These are phyloP conservation scores for Platycnemis pennipes DNA, from an alignment of 2,888 invertebrate species.

Conservation along the genomic window DNA sequence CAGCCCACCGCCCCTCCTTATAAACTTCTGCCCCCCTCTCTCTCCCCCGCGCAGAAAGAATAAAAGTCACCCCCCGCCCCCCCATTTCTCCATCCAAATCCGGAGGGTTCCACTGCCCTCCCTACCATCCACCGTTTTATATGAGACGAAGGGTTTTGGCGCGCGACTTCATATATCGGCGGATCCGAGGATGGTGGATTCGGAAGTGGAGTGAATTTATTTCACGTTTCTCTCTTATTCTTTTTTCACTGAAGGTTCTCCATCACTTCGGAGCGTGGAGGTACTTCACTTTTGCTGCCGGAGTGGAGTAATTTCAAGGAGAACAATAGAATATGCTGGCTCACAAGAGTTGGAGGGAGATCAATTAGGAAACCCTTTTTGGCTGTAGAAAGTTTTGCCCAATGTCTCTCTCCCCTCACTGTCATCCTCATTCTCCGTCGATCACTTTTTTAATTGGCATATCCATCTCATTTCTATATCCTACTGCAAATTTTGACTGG, in stretches of 20 bases:
- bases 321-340: conserved; percentile 23
- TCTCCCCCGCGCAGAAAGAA: not conserved
- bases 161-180: not conserved
- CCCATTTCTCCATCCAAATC: not conserved
- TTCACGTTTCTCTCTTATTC: not conserved
- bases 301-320: conserved; percentile 7
- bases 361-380: not conserved
- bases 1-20: not conserved
- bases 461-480: not conserved
- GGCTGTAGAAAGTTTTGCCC: not conserved
- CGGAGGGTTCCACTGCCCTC: not conserved
- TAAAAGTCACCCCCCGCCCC: not conserved
- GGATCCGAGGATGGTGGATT: conserved; percentile 11
- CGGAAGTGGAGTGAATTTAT: not conserved
- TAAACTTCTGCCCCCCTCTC: not conserved
- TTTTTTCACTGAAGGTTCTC: not conserved
- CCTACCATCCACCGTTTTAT: not conserved
- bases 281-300: conserved; percentile 3
- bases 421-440: not conserved
- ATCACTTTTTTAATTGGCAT: not conserved
- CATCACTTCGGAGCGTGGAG: not conserved
- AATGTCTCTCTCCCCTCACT: not conserved
- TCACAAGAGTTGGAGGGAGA: not conserved
- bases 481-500: too few species aligned
- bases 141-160: not conserved